Evolutionary conservation across 2,888 invertebrate genomes (phyloP), one percentile per base, ranked within the genome.

Genomic region (Cantharis rustica): DNA sequence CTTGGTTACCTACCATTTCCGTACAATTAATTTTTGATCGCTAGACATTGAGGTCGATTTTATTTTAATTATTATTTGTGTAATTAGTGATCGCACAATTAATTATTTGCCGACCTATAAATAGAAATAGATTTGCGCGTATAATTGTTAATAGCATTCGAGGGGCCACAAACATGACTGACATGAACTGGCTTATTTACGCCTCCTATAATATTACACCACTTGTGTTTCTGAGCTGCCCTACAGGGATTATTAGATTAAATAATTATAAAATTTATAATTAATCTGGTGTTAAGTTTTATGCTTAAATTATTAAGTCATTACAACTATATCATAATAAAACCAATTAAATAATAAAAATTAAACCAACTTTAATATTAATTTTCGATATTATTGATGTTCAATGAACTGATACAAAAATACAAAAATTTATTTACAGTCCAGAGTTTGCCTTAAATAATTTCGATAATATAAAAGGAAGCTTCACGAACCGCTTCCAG

Each of bases 141-240:
- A 23, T 66, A 15, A 20, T n/a, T 20, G 64, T 66, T 13, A 66
- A 66, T 20, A 20, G 17, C 23, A 66, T 66, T 20, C 23, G 64
- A 20, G 17, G 23, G 64, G 64, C 23, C 23, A 20, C 64, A 20
- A 66, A 66, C 64, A 66, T 74, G 74, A 74, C 64, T 74, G 69
- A 47, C 74, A 70, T 16, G 74, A 31, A 62, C 61, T 68, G 10
- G 23, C 63, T 66, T 20, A 74, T 74, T 74, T 64, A 70, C 74
- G 69, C 69, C 69, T 27, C n/a, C 27, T 69, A 61, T 74, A 16
- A 10, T 23, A 63, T 69, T 74, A 69, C 73, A 47, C 17, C 16
- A 62, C 62, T 64, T 15, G 64, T 69, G 73, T 69, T 69, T 69
- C n/a, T 47, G 47, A 47, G 10, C 62, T 26, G 62, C 69, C 23